phyloP scores from a whole-genome alignment of 2,888 invertebrate species.

The Miltochrista miniata region DNA sequence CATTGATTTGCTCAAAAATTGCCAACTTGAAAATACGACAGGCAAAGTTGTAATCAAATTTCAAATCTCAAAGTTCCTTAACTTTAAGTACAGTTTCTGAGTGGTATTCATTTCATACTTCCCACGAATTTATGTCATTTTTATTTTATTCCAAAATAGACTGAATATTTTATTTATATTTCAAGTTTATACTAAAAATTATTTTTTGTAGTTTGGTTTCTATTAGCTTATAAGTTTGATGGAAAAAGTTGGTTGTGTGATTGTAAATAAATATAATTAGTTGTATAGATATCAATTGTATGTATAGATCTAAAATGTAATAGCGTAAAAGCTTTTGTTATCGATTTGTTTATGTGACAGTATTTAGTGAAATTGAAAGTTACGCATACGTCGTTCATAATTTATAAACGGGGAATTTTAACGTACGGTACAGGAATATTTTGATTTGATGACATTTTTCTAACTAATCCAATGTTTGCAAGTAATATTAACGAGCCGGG shows the following conservation, averaged over 20 bases:
- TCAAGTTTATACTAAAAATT: background rate
- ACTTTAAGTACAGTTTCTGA: conserved; percentile 13
- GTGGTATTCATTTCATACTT: background rate
- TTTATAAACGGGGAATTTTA: conserved; percentile 23
- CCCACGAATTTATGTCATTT: background rate
- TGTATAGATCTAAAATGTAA: conserved; percentile 44
- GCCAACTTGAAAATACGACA: conserved; percentile 28
- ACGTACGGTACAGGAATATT: conserved; percentile 24
- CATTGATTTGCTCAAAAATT: conserved; percentile 39
- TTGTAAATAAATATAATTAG: conserved; percentile 71
- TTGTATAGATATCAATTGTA: conserved; percentile 47
- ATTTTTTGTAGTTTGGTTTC: too few species aligned
- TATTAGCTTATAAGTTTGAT: conserved; percentile 25
- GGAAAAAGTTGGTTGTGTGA: conserved; percentile 70
- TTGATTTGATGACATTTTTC: too few species aligned
- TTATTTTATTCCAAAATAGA: conserved; percentile 10
- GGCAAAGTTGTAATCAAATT: conserved; percentile 31
- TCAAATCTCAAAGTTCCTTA: conserved; percentile 35
- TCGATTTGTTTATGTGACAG: conserved; percentile 54
- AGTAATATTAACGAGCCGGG: too few species aligned
- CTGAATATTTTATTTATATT: conserved; percentile 2
- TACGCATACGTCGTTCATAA: conserved; percentile 37
- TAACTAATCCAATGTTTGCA: too few species aligned
- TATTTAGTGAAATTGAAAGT: conserved; percentile 54
- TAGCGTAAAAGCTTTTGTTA: conserved; percentile 59